These are phyloP conservation scores for Puffinus mauretanicus DNA, from an alignment of 2,113 vertebrate genomes.

Conservation along the genomic window DNA sequence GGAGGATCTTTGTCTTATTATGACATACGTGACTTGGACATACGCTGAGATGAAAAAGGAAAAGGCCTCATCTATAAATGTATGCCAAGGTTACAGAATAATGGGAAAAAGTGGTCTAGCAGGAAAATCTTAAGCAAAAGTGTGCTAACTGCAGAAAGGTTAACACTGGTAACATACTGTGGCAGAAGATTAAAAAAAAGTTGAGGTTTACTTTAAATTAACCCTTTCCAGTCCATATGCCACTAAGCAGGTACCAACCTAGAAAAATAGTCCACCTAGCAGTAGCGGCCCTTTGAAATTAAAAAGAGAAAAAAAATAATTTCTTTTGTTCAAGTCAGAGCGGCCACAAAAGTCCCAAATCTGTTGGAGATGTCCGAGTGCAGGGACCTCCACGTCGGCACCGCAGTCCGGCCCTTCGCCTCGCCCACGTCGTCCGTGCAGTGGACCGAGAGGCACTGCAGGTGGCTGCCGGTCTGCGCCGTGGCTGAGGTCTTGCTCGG, in stretches of 20 bases:
- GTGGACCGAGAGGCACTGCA: conserved; percentile 98
- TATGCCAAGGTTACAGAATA: conserved; percentile 70
- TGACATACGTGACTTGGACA: conserved; percentile 73
- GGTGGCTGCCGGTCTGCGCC: conserved; percentile 84
- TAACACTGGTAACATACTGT: conserved; percentile 79
- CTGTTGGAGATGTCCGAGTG: conserved; percentile 98
- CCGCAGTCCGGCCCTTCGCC: conserved; percentile 88
- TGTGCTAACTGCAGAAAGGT: conserved; percentile 75
- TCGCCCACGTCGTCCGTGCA: conserved; percentile 96
- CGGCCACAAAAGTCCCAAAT: conserved; percentile 96
- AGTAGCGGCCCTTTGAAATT: conserved; percentile 73
- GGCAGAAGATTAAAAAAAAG: conserved; percentile 73
- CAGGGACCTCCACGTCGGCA: conserved; percentile 95
- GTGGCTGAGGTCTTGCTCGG: conserved; percentile 82
- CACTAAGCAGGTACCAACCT: conserved; percentile 81
- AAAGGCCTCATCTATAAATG: conserved; percentile 71
- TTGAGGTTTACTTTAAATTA: conserved; percentile 81
- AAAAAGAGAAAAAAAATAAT: conserved; percentile 42
- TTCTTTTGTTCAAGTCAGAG: conserved; percentile 88
- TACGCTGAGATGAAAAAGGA: conserved; percentile 63
- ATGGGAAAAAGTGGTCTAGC: conserved; percentile 60
- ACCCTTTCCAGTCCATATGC: conserved; percentile 80
- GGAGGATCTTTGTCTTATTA: conserved; percentile 61
- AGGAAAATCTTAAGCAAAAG: conserved; percentile 68
- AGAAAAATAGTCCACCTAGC: conserved; percentile 74